Percentiles rank a stretch among this genome's conserved stretches.
Conservation (phyloP, 2,113 vertebrate species). For the Accipiter cooperii region DNA sequence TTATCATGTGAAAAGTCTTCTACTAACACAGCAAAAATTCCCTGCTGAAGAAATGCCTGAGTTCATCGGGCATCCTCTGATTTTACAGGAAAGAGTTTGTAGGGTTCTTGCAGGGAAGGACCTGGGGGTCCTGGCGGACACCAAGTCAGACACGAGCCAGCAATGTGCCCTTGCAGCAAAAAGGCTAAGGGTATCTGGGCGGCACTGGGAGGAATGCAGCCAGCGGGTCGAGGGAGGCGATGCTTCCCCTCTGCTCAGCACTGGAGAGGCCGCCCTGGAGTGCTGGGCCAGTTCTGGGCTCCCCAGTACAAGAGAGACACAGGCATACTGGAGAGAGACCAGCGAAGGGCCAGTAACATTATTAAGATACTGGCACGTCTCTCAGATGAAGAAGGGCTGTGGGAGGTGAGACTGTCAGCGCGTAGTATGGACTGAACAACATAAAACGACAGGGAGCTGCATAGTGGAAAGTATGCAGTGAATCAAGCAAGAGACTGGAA, state of each 20-base stretch:
- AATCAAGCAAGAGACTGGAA: neutral
- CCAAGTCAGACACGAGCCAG: neutral
- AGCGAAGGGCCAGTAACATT: neutral
- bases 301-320: neutral
- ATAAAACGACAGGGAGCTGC: neutral
- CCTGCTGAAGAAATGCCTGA: neutral
- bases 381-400: neutral
- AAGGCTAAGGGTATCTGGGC: neutral
- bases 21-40: neutral
- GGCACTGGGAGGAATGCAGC: neutral
- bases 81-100: too few species aligned
- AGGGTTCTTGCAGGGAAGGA: neutral
- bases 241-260: neutral
- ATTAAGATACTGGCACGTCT: neutral
- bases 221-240: too few species aligned
- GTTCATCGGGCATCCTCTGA: neutral
- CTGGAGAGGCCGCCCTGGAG: neutral
- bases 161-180: neutral
- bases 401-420: neutral
- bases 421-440: fast-evolving
- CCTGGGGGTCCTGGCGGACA: neutral
- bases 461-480: neutral
- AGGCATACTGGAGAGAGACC: neutral
- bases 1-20: neutral
- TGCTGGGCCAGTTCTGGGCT: neutral